Percentiles rank a stretch among this genome's conserved stretches.
Conservation (phyloP, 2,797 vertebrate species). For the Diceros bicornis region DNA sequence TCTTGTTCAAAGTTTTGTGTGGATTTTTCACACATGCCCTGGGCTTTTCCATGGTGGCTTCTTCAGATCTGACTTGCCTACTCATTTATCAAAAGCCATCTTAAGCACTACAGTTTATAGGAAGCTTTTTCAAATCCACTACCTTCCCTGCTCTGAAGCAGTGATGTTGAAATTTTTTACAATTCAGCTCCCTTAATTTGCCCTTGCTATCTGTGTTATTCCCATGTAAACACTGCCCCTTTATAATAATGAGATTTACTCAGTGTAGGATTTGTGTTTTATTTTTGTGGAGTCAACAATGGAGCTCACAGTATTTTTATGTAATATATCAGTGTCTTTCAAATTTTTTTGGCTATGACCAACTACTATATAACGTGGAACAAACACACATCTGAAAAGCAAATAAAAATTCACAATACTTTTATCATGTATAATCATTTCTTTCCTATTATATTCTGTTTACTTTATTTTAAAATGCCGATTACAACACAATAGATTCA, state of each 20-base stretch:
- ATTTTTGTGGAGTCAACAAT: neutral
- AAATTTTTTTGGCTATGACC: neutral
- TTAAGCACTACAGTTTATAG: neutral
- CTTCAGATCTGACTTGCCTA: neutral
- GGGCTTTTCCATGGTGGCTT: neutral
- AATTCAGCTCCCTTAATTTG: neutral
- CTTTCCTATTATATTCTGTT: neutral
- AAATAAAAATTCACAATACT: neutral
- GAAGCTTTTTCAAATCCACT: neutral
- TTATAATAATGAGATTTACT: neutral
- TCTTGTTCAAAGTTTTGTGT: neutral
- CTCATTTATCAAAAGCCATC: neutral
- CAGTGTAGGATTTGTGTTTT: slow-evolving; percentile 36
- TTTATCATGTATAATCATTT: neutral
- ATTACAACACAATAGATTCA: neutral
- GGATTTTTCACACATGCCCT: neutral
- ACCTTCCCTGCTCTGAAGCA: neutral
- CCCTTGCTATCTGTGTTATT: neutral
- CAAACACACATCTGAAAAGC: neutral
- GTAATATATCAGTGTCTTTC: slow-evolving; percentile 11
- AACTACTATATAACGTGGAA: neutral
- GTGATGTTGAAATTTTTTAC: neutral
- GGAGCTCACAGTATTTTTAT: neutral
- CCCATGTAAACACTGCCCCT: neutral
- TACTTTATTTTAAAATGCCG: slow-evolving; percentile 31